These are phyloP conservation scores for Harpegnathos saltator DNA, from an alignment of 1,140 invertebrate species.

Conservation along the genomic window DNA sequence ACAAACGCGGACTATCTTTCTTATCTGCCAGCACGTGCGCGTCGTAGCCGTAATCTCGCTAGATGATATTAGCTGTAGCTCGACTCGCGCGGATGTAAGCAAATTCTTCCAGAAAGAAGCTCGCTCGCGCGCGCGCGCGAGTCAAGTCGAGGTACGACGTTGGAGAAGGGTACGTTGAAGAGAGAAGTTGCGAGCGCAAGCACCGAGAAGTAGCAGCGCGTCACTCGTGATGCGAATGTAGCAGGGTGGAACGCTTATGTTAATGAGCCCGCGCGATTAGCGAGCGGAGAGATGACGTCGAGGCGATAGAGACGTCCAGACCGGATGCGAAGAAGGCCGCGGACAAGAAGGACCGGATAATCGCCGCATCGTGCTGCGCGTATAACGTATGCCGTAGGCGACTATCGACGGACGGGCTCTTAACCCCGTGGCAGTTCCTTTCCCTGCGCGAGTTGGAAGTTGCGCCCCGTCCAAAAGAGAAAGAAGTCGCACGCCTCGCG, in stretches of 20 bases:
- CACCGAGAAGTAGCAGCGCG: slow-evolving; percentile 53
- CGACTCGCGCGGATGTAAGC: background rate
- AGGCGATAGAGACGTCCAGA: slow-evolving; percentile 74
- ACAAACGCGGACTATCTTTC: slow-evolving; percentile 19
- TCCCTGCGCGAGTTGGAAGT: slow-evolving; percentile 71
- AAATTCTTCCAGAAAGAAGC: background rate
- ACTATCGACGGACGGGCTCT: slow-evolving; percentile 45
- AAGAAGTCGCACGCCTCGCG: slow-evolving; percentile 48
- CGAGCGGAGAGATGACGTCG: slow-evolving; percentile 70
- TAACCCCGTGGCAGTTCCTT: slow-evolving; percentile 40
- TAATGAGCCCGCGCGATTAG: slow-evolving; percentile 72
- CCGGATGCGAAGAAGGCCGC: slow-evolving; percentile 74
- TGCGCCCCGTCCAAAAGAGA: slow-evolving; percentile 62
- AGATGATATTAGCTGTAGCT: slow-evolving; percentile 14
- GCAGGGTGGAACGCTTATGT: slow-evolving; percentile 75
- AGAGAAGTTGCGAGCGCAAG: too few species aligned
- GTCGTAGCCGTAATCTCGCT: slow-evolving; percentile 17
- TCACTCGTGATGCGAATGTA: slow-evolving; percentile 71
- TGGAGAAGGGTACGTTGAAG: background rate
- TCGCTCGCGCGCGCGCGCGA: too few species aligned
- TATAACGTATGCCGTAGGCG: too few species aligned
- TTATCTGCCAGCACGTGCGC: slow-evolving; percentile 30
- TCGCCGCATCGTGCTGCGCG: slow-evolving; percentile 61
- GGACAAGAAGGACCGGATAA: slow-evolving; percentile 71
- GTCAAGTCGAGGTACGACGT: too few species aligned